Evolutionary conservation across 2,888 invertebrate genomes (phyloP), one percentile per base, ranked within the genome.

Genomic region (Neuroscelio doddi): DNA sequence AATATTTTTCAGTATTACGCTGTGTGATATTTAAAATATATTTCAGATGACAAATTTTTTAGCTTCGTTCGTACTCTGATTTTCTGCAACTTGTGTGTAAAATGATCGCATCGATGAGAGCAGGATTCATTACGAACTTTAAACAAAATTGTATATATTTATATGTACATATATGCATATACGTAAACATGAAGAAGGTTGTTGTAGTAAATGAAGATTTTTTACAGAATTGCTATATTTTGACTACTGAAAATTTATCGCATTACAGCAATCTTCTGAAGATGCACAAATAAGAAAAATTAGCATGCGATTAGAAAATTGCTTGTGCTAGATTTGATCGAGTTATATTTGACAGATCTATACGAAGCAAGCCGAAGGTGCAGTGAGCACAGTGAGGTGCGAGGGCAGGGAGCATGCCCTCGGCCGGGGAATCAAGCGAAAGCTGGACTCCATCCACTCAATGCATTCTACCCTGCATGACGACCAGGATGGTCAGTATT

Each of bases 401-500:
- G 82, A 83, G 78, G 79, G 80, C 74, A 78, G 78, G 75, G 80
- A 80, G 56, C 77, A 78, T 77, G 76, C 78, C 74, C 79, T 80
- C 78, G 80, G 81, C 75, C 82, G 82, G 75, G 84, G 83, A 76
- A 83, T 83, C 80, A 84, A 84, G 80, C 83, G 83, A 80, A 84
- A 84, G 79, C 81, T 83, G 83, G 82, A 81, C 81, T 83, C 84
- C 80, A 82, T 83, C 80, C 83, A 83, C 77, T 80, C 82, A 80
- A 83, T 84, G 83, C 83, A 84, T 80, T 83, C 84, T 75, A 83
- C 83, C 70, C 83, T 83, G 84, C 84, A 83, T 83, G 84, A 83
- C 82, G 83, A 84, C 84, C 83, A 84, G 79, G 82, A 83, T 83
- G 84, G 84, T 84, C 83, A 84, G 84, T 84, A 84, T 82, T 49